These are phyloP conservation scores for Stenurella melanura DNA, from an alignment of 2,888 invertebrate species.

Conservation along the genomic window DNA sequence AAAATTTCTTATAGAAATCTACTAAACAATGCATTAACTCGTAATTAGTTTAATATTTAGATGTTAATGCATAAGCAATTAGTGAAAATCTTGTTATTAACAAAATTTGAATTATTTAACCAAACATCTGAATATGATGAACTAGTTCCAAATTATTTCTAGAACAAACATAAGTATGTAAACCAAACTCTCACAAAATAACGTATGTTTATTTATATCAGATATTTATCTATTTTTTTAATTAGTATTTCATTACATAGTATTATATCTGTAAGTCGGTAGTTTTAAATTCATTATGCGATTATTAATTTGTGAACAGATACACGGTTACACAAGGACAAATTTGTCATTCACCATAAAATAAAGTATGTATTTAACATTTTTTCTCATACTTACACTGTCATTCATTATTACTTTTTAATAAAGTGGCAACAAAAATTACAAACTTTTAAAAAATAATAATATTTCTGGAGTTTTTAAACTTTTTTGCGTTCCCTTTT, in stretches of 20 bases:
- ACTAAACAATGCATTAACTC: not conserved
- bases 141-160: slow-evolving; percentile 9
- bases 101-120: slow-evolving; percentile 9
- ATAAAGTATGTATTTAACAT: no score
- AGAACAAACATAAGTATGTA: not conserved
- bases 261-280: not conserved
- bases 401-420: no score
- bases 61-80: not conserved
- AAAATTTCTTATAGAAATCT: not conserved
- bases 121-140: slow-evolving; percentile 5
- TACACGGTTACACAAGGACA: not conserved
- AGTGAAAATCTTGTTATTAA: not conserved
- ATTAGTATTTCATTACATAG: not conserved
- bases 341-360: not conserved
- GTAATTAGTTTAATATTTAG: not conserved
- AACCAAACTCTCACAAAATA: slow-evolving; percentile 1
- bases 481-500: not conserved
- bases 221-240: not conserved
- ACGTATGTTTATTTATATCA: not conserved
- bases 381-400: no score
- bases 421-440: no score
- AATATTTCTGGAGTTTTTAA: not conserved
- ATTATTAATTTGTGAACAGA: not conserved
- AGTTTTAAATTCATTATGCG: not conserved
- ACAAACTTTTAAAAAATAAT: not conserved